Percentiles rank a stretch among this genome's conserved stretches.
Conservation (phyloP, 1,140 invertebrate species). For the Drosophila kikkawai region DNA sequence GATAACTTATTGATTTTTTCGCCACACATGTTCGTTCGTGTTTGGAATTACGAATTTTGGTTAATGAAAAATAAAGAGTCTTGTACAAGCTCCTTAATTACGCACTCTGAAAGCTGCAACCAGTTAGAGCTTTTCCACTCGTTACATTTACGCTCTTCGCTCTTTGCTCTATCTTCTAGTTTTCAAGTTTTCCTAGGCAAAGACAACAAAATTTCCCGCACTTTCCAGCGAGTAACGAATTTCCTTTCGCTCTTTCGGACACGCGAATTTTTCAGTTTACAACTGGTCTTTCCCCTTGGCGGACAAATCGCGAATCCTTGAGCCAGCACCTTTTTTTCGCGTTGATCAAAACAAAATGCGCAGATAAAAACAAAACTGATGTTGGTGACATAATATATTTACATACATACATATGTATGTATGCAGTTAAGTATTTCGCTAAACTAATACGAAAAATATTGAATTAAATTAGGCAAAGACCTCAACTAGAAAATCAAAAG, state of each 20-base stretch:
- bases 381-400: conserved; percentile 18
- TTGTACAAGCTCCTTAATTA: conserved; percentile 45
- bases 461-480: neutral
- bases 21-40: conserved; percentile 12
- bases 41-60: conserved; percentile 25
- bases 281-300: conserved; percentile 37
- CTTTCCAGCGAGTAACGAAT: conserved; percentile 25
- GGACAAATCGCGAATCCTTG: conserved; percentile 40
- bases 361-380: conserved; percentile 47
- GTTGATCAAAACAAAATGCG: conserved; percentile 45
- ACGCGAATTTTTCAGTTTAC: conserved; percentile 48
- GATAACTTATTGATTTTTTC: conserved; percentile 69
- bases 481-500: neutral
- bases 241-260: conserved; percentile 37
- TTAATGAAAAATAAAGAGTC: conserved; percentile 42
- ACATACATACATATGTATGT: too few relatives aligned
- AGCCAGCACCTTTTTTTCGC: conserved; percentile 1
- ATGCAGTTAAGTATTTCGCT: neutral
- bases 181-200: conserved; percentile 34
- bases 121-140: conserved; percentile 37
- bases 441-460: neutral
- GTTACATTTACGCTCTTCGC: conserved; percentile 17
- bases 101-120: conserved; percentile 26
- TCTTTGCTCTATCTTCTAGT: conserved; percentile 8
- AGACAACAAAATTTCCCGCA: conserved; percentile 50